phyloP scores from a whole-genome alignment of 2,888 invertebrate species.

The Ferrisia virgata region DNA sequence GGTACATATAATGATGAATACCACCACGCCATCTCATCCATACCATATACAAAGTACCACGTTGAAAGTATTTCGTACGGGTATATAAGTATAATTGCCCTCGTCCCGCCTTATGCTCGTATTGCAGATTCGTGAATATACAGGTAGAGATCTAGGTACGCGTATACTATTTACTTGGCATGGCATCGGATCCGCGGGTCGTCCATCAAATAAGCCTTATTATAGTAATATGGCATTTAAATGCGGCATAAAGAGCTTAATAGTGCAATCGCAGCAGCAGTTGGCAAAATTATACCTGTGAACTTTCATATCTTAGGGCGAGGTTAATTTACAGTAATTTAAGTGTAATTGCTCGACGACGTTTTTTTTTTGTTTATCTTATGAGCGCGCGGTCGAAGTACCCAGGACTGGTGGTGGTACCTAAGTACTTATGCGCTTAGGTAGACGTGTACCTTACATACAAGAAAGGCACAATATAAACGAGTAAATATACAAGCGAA shows the following conservation, averaged over 20 bases:
- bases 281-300: not conserved
- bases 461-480: not conserved
- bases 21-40: not conserved
- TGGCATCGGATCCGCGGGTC: no score
- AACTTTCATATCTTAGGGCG: constrained; percentile 19
- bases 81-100: no score
- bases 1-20: not conserved
- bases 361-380: not conserved
- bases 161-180: no score
- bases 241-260: not conserved
- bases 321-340: not conserved
- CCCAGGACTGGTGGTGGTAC: no score
- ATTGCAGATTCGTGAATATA: no score
- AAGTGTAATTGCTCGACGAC: not conserved
- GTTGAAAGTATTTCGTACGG: not conserved
- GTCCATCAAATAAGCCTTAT: no score
- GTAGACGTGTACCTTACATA: no score
- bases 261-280: not conserved
- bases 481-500: not conserved
- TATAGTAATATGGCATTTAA: not conserved
- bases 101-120: no score
- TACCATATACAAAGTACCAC: not conserved
- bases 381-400: no score
- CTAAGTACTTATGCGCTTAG: no score
- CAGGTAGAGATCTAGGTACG: no score